phyloP scores from a whole-genome alignment of 2,888 invertebrate genomes.

The Caenorhabditis sp. region DNA sequence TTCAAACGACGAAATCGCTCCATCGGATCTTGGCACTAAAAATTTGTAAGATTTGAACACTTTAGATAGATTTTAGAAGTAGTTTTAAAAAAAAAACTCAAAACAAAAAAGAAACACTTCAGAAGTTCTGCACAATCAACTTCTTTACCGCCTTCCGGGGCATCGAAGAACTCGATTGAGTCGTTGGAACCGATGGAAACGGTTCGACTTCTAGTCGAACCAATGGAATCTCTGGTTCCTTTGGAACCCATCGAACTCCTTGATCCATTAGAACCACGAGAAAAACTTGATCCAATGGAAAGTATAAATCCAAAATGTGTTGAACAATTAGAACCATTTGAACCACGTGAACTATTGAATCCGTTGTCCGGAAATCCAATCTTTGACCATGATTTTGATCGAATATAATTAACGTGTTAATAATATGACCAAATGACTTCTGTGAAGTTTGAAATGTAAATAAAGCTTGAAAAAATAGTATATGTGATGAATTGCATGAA shows the following conservation, averaged over 20 bases:
- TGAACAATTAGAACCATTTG: neutral
- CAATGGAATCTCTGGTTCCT: neutral
- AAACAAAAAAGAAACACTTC: neutral
- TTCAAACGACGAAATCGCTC: slow-evolving; percentile 31
- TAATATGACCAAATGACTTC: too few species aligned
- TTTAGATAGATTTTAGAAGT: neutral
- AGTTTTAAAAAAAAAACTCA: slow-evolving; percentile 2
- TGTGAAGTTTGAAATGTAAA: too few species aligned
- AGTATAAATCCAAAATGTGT: neutral
- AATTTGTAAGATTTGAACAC: slow-evolving; percentile 58
- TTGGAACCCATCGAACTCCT: neutral
- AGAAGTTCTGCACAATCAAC: neutral
- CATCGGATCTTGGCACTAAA: slow-evolving; percentile 64
- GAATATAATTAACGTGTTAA: too few species aligned
- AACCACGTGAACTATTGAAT: neutral
- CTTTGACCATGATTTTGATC: neutral
- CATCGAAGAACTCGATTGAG: neutral
- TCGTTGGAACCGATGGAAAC: neutral
- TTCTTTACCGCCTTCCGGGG: neutral
- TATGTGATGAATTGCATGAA: neutral
- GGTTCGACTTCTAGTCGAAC: neutral
- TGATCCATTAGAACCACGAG: neutral
- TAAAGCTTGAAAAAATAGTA: neutral
- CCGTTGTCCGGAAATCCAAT: neutral
- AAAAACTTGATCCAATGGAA: neutral